Evolutionary conservation across 1,140 invertebrate species (phyloP), one percentile per base, ranked within the genome.

Genomic region (Theocolax elegans): DNA sequence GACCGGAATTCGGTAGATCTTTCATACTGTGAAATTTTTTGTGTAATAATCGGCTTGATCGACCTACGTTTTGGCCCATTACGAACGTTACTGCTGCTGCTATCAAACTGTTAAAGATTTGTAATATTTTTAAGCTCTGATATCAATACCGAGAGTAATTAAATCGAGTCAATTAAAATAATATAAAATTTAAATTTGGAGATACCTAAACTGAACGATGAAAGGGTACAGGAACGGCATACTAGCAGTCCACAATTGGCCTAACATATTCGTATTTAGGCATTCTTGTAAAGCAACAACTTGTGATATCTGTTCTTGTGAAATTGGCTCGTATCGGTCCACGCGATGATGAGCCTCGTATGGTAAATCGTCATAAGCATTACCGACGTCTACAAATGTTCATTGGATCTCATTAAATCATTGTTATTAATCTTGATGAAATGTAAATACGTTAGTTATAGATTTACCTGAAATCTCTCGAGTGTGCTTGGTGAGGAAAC

Each of bases 181-280:
- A n/a, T 35, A 6, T 35, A 35, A 35, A 4, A 10, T 35, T 35
- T 42, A 56, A 56, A 3, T 44, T 44, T 44, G 7, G 9, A 27
- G 10, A 10, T 54, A 66, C 88, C 88, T 89, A 79, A 90, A 90
- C 76, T 90, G 88, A 4, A 90, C 86, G 29, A 90, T 89, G 76
- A 90, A 91, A 0, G 89, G 89, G 75, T 89, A 89, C 0, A 91
- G 80, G 74, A 89, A 90, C 0, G 89, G 89, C 82, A 88, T 88
- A 21, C 89, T 89, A 2, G 88, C 87, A 0, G 87, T 88, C 89
- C 89, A 90, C 2, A 90, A 79, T 54, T 88, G 85, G 1, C 89
- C 89, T 9, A 90, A 77, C 0, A 89, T 87, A 40, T 89, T 89
- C 7, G 89, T 89, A 66, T 89, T 89, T 29, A 89, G 79, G 71